Base-by-base conservation (phyloP, 2,797 vertebrate species). In the Chaenodraco wilsoni region DNA sequence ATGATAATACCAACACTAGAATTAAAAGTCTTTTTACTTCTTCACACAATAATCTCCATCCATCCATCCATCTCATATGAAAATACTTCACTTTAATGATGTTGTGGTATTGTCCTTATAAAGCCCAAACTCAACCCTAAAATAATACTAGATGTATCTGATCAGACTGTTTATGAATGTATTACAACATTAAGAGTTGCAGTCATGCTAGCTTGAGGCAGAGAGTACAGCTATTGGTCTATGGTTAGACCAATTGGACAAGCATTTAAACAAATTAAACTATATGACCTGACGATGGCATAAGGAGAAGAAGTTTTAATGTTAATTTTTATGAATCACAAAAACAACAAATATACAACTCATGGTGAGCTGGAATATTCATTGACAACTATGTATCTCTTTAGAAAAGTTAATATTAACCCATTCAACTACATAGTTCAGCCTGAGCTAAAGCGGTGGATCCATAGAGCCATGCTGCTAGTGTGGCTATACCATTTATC, bases 31-130 rank as follows among this genome's bases (percentile, higher is more conserved):
- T 15, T 44, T 57, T 23, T 23, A n/a, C 40, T 14, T 46, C 23
- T 48, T 33, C 27, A 33, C 2, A 17, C 27, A 16, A 10, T 50
- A 31, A 37, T 37, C 43, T 63, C 27, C 31, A 0, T 41, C 33
- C 19, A 64, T 23, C 5, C 33, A 27, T 27, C 3, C 23, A 27
- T 27, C 27, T 16, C 16, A n/a, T 33, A 23, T 50, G 51, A 27
- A 40, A 64, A 64, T 13, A 61, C 27, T 12, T 33, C 62, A 43
- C 49, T 37, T 52, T 19, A 33, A 46, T 23, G n/a, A n/a, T 59
- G 14, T 44, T 59, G 57, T 23, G 57, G 57, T 23, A 43, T 21
- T 27, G 58, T 45, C 15, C 41, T 45, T 16, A 15, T 60, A 19
- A 27, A 44, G 58, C 41, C 4, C 15, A 27, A 60, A 17, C 9